Conservation (phyloP, 1,140 invertebrate species). For the Aethina tumida region DNA sequence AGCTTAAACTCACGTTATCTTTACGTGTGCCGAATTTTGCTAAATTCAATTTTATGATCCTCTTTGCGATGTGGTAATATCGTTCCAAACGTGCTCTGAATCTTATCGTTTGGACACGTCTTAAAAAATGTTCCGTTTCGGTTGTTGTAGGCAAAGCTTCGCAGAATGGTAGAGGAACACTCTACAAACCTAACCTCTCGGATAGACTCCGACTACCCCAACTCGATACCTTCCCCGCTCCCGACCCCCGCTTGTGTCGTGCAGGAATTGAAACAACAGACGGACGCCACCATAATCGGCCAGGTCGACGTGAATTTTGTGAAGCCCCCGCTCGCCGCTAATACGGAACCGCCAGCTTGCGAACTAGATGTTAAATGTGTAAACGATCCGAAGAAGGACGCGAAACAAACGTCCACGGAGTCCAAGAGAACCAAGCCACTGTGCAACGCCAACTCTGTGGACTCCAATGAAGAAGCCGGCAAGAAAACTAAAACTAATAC, state of each 20-base stretch:
- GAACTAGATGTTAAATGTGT: conserved; percentile 19
- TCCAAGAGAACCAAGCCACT: conserved; percentile 27
- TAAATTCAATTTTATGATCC: no score
- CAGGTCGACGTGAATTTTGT: conserved; percentile 12
- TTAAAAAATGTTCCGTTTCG: background rate
- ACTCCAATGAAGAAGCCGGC: conserved; percentile 21
- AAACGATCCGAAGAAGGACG: conserved; percentile 18
- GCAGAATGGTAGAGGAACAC: conserved; percentile 37
- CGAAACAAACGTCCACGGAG: conserved; percentile 23
- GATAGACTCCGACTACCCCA: conserved; percentile 31
- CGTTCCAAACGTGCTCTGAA: no score
- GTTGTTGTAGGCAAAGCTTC: conserved; percentile 27
- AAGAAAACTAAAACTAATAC: conserved; percentile 30
- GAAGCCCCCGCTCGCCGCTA: conserved; percentile 12
- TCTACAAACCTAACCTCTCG: conserved; percentile 28
- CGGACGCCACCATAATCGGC: conserved; percentile 14
- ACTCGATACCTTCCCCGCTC: conserved; percentile 21
- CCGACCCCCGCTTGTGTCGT: conserved; percentile 17
- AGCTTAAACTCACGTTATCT: no score
- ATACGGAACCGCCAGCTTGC: conserved; percentile 17
- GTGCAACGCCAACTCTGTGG: conserved; percentile 25
- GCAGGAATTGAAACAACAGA: conserved; percentile 18
- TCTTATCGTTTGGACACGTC: no score
- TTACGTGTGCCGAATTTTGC: no score
- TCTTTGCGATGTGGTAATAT: no score